Percentiles rank a stretch among this genome's conserved stretches.
These are phyloP conservation scores for Tympanoctomys barrerae DNA, from an alignment of 2,797 vertebrate genomes.

Conservation along the genomic window DNA sequence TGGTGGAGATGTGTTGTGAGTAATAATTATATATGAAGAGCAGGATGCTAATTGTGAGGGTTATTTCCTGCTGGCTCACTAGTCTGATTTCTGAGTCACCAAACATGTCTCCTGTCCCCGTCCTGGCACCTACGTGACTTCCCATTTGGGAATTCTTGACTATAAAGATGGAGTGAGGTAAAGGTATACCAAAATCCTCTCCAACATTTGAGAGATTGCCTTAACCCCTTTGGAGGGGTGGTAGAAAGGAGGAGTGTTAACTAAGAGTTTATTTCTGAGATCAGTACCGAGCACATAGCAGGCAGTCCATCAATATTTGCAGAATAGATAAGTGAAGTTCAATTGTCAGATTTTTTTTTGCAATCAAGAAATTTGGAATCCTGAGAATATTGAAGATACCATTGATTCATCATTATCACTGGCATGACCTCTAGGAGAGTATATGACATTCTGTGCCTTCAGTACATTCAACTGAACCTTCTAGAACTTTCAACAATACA, in stretches of 20 bases:
- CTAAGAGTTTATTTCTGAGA: not conserved
- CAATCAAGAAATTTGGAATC: not conserved
- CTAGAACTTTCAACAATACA: not conserved
- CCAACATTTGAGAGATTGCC: not conserved
- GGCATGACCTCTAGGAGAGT: not conserved
- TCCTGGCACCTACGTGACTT: not conserved
- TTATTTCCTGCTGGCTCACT: not conserved
- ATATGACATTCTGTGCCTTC: not conserved
- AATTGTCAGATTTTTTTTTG: not conserved
- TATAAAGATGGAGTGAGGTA: not conserved
- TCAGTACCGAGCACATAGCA: not conserved
- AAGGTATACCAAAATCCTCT: not conserved
- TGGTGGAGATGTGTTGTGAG: not conserved
- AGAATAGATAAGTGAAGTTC: not conserved
- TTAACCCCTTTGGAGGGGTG: not conserved
- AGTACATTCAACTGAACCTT: not conserved
- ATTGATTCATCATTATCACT: not conserved
- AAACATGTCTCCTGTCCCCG: not conserved
- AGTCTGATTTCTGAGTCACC: not conserved
- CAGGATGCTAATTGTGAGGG: not conserved
- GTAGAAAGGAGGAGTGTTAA: not conserved
- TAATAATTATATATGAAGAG: not conserved
- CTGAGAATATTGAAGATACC: slow-evolving; percentile 17
- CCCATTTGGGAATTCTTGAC: not conserved
- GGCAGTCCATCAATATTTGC: not conserved